Evolutionary conservation across 2,113 vertebrate species (phyloP).

Genomic region (Vidua chalybeata): DNA sequence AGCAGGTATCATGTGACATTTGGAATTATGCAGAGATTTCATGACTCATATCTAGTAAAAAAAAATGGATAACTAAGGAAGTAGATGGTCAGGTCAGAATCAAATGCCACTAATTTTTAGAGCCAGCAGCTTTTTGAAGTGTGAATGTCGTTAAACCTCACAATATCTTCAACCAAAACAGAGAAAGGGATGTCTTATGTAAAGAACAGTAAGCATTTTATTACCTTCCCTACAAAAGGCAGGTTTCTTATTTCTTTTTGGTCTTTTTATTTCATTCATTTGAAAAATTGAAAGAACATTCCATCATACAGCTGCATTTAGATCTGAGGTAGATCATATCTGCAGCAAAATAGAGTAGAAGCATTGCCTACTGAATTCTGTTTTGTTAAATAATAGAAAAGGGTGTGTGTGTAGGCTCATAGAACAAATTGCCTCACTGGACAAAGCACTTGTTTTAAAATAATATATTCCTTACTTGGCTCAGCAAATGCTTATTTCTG

Average conservation of each 20-base stretch:
- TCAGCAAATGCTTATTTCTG: background rate
- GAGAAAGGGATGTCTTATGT: background rate
- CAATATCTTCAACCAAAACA: background rate
- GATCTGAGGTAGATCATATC: background rate
- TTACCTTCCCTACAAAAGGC: background rate
- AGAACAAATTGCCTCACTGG: background rate
- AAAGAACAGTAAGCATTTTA: background rate
- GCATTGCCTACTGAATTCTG: background rate
- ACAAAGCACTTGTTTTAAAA: background rate
- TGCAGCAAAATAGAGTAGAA: background rate
- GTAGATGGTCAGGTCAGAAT: background rate
- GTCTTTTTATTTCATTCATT: background rate
- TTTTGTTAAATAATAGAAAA: background rate
- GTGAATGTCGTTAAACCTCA: background rate
- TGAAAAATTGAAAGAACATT: background rate
- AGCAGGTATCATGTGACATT: background rate
- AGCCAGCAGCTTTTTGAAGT: background rate
- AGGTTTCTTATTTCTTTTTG: background rate
- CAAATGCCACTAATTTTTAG: background rate
- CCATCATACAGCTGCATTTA: background rate
- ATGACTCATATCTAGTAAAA: background rate
- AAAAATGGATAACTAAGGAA: background rate
- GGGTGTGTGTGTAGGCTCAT: accelerated
- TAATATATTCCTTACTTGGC: background rate
- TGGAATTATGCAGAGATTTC: background rate